Base-by-base conservation (phyloP, 1,140 invertebrate genomes). In the Ips typographus region DNA sequence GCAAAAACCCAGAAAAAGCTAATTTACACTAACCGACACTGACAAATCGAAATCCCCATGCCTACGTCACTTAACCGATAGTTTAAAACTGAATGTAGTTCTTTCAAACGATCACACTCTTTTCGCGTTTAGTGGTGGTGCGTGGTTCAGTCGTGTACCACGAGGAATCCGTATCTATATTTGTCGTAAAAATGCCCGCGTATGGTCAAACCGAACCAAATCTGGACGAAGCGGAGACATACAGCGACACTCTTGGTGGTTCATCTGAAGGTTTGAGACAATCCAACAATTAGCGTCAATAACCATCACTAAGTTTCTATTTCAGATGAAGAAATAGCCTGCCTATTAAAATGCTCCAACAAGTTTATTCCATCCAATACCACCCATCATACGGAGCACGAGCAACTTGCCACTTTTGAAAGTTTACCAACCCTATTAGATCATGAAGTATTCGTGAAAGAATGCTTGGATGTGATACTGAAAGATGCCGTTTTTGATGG, bases 401-500 rank as follows among this genome's bases (percentile, higher is more conserved):
- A 59, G 5, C 74, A 73, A 67, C 44, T 52, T 2, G 75, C 72
- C 0, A 72, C 69, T 1, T 78, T 77, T 53, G 75, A 79, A 51
- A 88, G 84, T 76, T 72, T 88, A 4, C 84, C 89, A 0, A 79
- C 83, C 37, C 81, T 83, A 64, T 76, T 82, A 2, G 81, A 84
- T 5, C 91, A 92, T 76, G 90, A 92, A 75, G 83, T 85, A 38
- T 93, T 93, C 73, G 81, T 94, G 37, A 82, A 86, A 40, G 82
- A 87, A 49, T 88, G 88, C 57, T 81, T 91, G 2, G 89, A 92
- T 59, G 79, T 92, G 52, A 81, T 94, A 52, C 81, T 93, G 22
- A 85, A 91, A 58, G 82, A 90, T 49, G 90, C 90, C 3, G 86
- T 93, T 8, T 93, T 94, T 72, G 84, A 89, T 73, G 89, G 89